These are phyloP conservation scores for Condylura cristata DNA, from an alignment of 2,113 vertebrate species.

Conservation along the genomic window DNA sequence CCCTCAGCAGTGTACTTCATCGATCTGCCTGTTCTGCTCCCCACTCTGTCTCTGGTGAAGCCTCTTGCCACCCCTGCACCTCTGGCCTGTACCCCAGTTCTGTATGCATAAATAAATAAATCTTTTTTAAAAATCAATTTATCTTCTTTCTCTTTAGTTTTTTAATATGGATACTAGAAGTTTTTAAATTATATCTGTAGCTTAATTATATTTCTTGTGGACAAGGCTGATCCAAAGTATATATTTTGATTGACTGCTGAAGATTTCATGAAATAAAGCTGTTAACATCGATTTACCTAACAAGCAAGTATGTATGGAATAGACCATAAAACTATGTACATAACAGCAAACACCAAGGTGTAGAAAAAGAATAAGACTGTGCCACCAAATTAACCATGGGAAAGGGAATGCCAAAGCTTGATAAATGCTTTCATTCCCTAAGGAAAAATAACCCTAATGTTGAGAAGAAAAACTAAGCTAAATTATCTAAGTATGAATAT, in stretches of 20 bases:
- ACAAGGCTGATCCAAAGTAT: background rate
- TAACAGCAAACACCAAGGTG: conserved; percentile 30
- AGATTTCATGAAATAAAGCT: conserved; percentile 16
- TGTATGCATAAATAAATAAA: no score
- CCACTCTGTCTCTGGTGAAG: no score
- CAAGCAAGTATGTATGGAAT: background rate
- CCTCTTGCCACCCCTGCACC: no score
- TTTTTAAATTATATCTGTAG: conserved; percentile 24
- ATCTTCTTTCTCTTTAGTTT: conserved; percentile 18
- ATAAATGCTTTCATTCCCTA: conserved; percentile 1
- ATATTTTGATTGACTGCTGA: background rate
- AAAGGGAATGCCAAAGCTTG: background rate
- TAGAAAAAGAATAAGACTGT: conserved; percentile 18
- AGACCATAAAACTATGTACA: background rate
- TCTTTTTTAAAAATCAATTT: conserved; percentile 1
- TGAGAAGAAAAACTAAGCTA: background rate
- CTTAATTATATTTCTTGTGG: conserved; percentile 1
- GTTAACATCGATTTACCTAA: conserved; percentile 9
- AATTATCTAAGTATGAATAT: conserved; percentile 13
- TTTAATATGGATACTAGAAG: conserved; percentile 28
- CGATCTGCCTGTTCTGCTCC: no score
- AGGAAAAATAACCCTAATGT: background rate
- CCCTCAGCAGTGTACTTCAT: no score
- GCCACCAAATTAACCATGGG: conserved; percentile 15
- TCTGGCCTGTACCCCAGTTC: no score